Evolutionary conservation across 2,888 invertebrate genomes (phyloP), one percentile per base, ranked within the genome.

Genomic region (Helobdella robusta): DNA sequence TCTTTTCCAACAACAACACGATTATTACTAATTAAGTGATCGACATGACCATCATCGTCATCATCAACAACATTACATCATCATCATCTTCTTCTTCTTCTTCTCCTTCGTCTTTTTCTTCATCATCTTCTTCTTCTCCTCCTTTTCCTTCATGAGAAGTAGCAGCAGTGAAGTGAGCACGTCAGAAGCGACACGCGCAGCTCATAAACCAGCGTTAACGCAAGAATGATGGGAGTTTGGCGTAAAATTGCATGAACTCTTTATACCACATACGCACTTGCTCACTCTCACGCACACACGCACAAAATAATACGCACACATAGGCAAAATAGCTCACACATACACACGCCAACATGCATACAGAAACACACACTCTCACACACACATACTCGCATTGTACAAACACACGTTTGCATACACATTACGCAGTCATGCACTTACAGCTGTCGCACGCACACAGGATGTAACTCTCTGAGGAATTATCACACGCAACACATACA

Each of bases 341-440:
- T 44, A 64, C 63, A 65, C 59, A 64, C 35, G 63, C 59, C 34
- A 30, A 62, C 59, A 64, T 34, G 36, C 56, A 63, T 44, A 64
- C 65, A 32, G 18, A 65, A 36, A 64, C 40, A 65, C 44, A 64
- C 40, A 64, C 35, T 25, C 35, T 64, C 28, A 64, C 40, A 65
- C 59, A 64, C 35, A 63, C 56, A 64, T 44, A 65, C 65, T 56
- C 25, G n/a, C n/a, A n/a, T n/a, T n/a, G n/a, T n/a, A n/a, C n/a
- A n/a, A n/a, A n/a, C n/a, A n/a, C n/a, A n/a, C n/a, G n/a, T n/a
- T n/a, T n/a, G n/a, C n/a, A n/a, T n/a, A n/a, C n/a, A n/a, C n/a
- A n/a, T n/a, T n/a, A n/a, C n/a, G n/a, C n/a, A n/a, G n/a, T n/a
- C n/a, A n/a, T n/a, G n/a, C n/a, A n/a, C n/a, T n/a, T n/a, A n/a